Evolutionary conservation across 2,797 vertebrate species (phyloP), one percentile per base, ranked within the genome.

Genomic region (Dendrocincla tyrannina): DNA sequence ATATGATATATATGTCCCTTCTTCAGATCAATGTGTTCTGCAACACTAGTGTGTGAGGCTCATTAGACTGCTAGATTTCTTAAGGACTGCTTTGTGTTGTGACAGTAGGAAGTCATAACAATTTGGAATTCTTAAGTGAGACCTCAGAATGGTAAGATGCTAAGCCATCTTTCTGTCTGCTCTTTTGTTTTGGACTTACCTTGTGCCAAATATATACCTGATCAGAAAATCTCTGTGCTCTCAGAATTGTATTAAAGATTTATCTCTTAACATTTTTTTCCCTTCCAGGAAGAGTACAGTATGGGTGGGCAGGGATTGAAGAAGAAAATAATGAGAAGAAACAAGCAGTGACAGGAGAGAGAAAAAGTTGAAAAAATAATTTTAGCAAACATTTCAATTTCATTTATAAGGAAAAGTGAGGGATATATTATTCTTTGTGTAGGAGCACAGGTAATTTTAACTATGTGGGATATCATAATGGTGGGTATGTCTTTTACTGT

Each of bases 111-210:
- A 74, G 4, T 46, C 28, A 35, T 28, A 50, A 28, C 1, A 22
- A 14, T 41, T 59, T 78, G 42, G 14, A 44, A 68, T 68, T 87
- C 58, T 47, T 30, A 83, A 88, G 13, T 32, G 37, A 78, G 56
- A 64, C 7, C 17, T 64, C 23, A 50, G 30, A 17, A 84, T 16
- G 53, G 15, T 74, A 68, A 62, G 14, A 84, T 6, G 4, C 11
- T 90, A 83, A 88, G 9, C 11, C n/a, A 41, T n/a, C 60, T 68
- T 77, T 78, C 30, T 5, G 3, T 60, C 82, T 89, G 15, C 30
- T 64, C 68, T 84, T 95, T 77, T 94, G 60, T 70, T 96, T 83
- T 62, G 49, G 41, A 69, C n/a, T 85, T 88, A 81, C 30, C 6
- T 53, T 79, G 23, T 81, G 23, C 35, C 24, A 81, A 88, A 47